Evolutionary conservation across 2,888 invertebrate species (phyloP).

Genomic region (Apodemia mormo): DNA sequence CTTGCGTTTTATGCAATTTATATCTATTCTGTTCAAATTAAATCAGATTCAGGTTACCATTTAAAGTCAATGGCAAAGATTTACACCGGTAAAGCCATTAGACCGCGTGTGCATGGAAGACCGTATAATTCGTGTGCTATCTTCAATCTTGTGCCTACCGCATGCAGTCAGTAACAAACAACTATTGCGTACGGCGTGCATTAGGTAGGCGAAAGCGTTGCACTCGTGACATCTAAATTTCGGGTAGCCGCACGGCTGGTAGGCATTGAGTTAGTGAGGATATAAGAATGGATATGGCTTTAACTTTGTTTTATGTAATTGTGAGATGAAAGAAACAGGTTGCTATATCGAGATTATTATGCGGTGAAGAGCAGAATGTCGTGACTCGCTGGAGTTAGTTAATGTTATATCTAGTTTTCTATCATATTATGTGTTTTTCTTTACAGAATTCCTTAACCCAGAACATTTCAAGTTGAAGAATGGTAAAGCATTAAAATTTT

Average conservation of each 20-base stretch:
- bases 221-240: constrained; percentile 80
- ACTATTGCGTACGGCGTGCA: constrained; percentile 65
- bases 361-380: too few species aligned
- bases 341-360: too few species aligned
- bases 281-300: constrained; percentile 16
- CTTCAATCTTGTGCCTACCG: constrained; percentile 72
- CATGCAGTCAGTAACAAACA: constrained; percentile 72
- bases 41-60: constrained; percentile 34
- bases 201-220: constrained; percentile 66
- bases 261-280: constrained; percentile 31
- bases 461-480: too few species aligned
- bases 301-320: neutral
- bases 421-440: too few species aligned
- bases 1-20: too few species aligned
- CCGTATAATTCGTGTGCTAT: constrained; percentile 67
- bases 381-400: too few species aligned
- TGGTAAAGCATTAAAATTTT: too few species aligned
- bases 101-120: constrained; percentile 53
- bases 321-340: too few species aligned
- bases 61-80: constrained; percentile 38
- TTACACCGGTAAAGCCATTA: constrained; percentile 48
- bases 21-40: constrained; percentile 25
- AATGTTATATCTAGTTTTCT: too few species aligned
- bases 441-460: too few species aligned
- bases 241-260: constrained; percentile 67